Conservation (phyloP, 1,140 invertebrate genomes). For the Muscidifurax raptorellus region DNA sequence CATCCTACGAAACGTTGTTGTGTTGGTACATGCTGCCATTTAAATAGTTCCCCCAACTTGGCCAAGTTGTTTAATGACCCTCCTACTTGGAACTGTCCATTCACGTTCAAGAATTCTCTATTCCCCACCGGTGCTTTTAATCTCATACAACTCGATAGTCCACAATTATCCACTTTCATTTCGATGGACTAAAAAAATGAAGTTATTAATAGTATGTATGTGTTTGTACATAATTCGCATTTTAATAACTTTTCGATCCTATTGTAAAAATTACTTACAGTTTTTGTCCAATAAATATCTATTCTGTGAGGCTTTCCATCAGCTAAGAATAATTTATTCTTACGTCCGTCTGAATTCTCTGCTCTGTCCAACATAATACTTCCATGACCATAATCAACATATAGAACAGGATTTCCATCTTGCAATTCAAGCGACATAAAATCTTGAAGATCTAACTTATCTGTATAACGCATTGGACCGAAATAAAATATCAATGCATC, state of each 20-base stretch:
- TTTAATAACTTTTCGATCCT: background rate
- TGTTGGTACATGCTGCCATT: conserved; percentile 82
- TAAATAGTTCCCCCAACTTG: conserved; percentile 77
- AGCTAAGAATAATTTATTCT: conserved; percentile 82
- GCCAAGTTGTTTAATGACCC: conserved; percentile 82
- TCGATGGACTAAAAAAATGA: conserved; percentile 77
- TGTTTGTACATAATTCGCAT: conserved; percentile 2
- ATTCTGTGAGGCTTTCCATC: conserved; percentile 89
- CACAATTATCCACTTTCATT: conserved; percentile 86
- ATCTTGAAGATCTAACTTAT: conserved; percentile 82
- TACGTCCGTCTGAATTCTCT: conserved; percentile 75
- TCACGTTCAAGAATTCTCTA: conserved; percentile 90
- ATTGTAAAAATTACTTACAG: conserved; percentile 67
- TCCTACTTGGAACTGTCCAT: conserved; percentile 91
- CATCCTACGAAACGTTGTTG: conserved; percentile 87
- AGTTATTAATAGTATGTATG: conserved; percentile 9
- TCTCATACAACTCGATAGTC: conserved; percentile 82
- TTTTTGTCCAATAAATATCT: conserved; percentile 85
- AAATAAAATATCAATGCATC: conserved; percentile 93
- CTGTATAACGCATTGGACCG: conserved; percentile 85
- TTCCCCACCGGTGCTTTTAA: conserved; percentile 81
- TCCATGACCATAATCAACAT: conserved; percentile 93
- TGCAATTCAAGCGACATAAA: conserved; percentile 93
- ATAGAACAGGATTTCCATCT: conserved; percentile 89
- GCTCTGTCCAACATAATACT: conserved; percentile 72